Evolutionary conservation across 2,888 invertebrate species (phyloP), one percentile per base, ranked within the genome.

Genomic region (Caenorhabditis sulstoni): DNA sequence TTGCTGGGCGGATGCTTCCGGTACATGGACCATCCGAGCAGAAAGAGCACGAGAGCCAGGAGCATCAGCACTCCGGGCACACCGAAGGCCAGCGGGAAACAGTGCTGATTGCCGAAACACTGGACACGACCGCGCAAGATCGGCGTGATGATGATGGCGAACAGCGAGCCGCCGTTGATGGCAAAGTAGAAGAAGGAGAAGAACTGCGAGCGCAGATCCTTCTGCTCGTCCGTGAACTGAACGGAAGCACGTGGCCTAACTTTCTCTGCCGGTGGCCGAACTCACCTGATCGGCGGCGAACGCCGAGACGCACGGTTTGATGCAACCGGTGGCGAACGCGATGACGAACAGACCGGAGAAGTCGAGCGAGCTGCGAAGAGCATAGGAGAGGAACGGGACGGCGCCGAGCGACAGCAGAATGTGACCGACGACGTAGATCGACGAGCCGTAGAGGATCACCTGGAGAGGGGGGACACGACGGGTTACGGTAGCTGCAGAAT

Each of bases 111-210:
- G 37, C 89, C 90, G 61, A 90, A 86, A 66, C 90, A 90, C 49
- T 81, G 77, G 23, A 90, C 84, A 39, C 86, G 75, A 50, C 86
- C 86, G 35, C 89, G 85, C 9, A 90, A 81, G 14, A 87, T 79
- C 4, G 90, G 90, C 16, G 90, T 90, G 20, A 88, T 66, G 41
- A 88, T 59, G 37, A 90, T 88, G 64, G 89, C 88, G 47, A 89
- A 68, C n/a, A 90, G 77, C 1, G 85, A 85, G n/a, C 97, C 97
- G 14, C 91, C 89, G 91, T 97, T 97, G 90, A 98, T 97, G 61
- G 96, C 92, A 90, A 97, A 95, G 92, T 97, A 98, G 91, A 97
- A 98, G 4, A 96, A 92, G 0, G 96, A 96, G 83, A 98, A 97
- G 92, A 96, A 98, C 80, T 93, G 94, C 18, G 94, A 93, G 67